phyloP scores from a whole-genome alignment of 2,888 invertebrate species.

The Thalpophila matura region DNA sequence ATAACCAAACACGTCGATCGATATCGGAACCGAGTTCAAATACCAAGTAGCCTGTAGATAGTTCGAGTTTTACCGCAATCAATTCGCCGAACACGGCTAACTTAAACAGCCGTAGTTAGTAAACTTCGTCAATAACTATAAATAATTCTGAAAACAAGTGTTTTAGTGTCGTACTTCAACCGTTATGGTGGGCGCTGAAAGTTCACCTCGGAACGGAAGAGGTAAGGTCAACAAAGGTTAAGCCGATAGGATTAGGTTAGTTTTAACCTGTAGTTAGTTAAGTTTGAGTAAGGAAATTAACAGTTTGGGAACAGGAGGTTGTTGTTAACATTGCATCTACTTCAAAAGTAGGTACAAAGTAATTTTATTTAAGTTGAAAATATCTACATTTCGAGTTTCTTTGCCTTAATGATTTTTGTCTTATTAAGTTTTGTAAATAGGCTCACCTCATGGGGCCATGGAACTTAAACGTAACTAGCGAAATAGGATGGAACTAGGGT shows the following conservation, averaged over 20 bases:
- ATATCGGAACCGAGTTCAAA: constrained; percentile 7
- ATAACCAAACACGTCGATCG: not conserved
- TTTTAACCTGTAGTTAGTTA: not conserved
- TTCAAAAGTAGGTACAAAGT: too few species aligned
- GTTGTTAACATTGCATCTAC: too few species aligned
- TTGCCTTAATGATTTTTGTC: too few species aligned
- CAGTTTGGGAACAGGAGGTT: not conserved
- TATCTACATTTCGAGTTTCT: too few species aligned
- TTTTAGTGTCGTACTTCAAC: constrained; percentile 25
- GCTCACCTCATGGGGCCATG: too few species aligned
- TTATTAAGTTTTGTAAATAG: too few species aligned
- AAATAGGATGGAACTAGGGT: too few species aligned
- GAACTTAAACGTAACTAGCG: too few species aligned
- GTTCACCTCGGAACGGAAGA: constrained; percentile 17
- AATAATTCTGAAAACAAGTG: constrained; percentile 34
- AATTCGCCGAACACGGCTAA: constrained; percentile 36
- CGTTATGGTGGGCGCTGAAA: constrained; percentile 12
- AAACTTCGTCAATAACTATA: constrained; percentile 50
- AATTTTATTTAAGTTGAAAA: too few species aligned
- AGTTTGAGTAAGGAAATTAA: constrained; percentile 19
- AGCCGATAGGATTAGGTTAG: constrained; percentile 23
- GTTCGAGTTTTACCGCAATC: constrained; percentile 38
- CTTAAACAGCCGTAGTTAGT: not conserved
- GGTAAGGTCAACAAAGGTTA: constrained; percentile 34
- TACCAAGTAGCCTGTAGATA: constrained; percentile 7